Evolutionary conservation across 2,797 vertebrate species (phyloP), one percentile per base, ranked within the genome.

Genomic region (Phalloptychus januarius): DNA sequence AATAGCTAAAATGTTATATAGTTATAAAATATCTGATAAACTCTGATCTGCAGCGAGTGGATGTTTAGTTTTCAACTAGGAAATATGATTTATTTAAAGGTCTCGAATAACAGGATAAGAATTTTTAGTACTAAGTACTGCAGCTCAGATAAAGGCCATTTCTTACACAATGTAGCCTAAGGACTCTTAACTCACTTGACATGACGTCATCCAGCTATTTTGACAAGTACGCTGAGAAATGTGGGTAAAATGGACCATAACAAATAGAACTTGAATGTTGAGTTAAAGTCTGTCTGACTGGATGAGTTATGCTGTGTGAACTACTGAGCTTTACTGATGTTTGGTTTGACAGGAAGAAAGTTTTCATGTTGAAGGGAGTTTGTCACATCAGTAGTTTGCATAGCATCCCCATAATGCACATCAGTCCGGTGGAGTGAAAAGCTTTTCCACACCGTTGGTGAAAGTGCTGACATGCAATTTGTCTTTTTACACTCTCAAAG

Each of bases 91-190:
- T 54, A 76, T 58, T 77, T 33, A 16, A 46, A 77, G 18, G 36
- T 72, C 42, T 52, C 46, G 71, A 40, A 77, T 71, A 54, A 67
- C 78, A 50, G 38, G 20, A 58, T 20, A 31, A 75, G 50, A 79
- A 82, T 87, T 42, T 79, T 83, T n/a, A n/a, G n/a, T n/a, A n/a
- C n/a, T 83, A 48, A 82, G 67, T 58, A 67, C 67, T 72, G 18
- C 10, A 52, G 20, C 13, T 81, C 33, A 82, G 25, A 45, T 28
- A n/a, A 25, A 48, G 23, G 36, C 15, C 56, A n/a, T 48, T 36
- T 75, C 36, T 80, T 11, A 38, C n/a, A 11, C 11, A 36, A 74
- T 36, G 33, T 71, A 23, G 31, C 40, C 20, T 1, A 2, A 54
- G 18, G 48, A 74, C 58, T 63, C 76, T 72, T 56, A 13, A 15